Conservation (phyloP, 2,797 vertebrate genomes). For the Lerista edwardsae region DNA sequence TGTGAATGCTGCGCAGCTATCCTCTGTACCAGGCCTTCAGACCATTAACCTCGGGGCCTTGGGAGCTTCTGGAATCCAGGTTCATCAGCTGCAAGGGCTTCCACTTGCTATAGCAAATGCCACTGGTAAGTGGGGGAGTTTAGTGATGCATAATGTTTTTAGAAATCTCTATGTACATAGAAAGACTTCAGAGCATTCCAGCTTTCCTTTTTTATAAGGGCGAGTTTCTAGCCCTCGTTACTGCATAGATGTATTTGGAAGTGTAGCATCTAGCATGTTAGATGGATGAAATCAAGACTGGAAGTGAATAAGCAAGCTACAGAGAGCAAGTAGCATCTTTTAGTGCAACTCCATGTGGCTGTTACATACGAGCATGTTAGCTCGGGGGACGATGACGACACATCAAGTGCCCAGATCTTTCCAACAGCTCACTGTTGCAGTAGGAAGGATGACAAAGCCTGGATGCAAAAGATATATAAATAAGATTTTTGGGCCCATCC, state of each 20-base stretch:
- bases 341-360: background rate
- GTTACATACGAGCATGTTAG: background rate
- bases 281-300: too few relatives aligned
- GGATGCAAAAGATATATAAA: background rate
- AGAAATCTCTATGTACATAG: background rate
- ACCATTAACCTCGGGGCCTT: conserved; percentile 97
- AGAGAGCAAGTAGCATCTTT: background rate
- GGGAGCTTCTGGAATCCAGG: conserved; percentile 89
- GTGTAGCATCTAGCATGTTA: background rate
- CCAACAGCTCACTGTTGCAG: background rate
- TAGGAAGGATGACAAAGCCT: too few relatives aligned
- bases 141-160: accelerated
- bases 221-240: background rate
- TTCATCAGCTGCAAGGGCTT: conserved; percentile 93
- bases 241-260: too few relatives aligned
- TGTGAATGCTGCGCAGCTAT: conserved; percentile 91
- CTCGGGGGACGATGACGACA: background rate
- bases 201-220: background rate
- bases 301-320: background rate
- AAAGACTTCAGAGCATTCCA: background rate
- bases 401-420: background rate
- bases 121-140: conserved; percentile 79
- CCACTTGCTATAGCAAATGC: conserved; percentile 88
- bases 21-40: conserved; percentile 88
- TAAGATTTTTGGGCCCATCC: too few relatives aligned